Percentiles rank a stretch among this genome's conserved stretches.
These are phyloP conservation scores for Peromyscus maniculatus DNA, from an alignment of 2,113 vertebrate genomes.

Conservation along the genomic window DNA sequence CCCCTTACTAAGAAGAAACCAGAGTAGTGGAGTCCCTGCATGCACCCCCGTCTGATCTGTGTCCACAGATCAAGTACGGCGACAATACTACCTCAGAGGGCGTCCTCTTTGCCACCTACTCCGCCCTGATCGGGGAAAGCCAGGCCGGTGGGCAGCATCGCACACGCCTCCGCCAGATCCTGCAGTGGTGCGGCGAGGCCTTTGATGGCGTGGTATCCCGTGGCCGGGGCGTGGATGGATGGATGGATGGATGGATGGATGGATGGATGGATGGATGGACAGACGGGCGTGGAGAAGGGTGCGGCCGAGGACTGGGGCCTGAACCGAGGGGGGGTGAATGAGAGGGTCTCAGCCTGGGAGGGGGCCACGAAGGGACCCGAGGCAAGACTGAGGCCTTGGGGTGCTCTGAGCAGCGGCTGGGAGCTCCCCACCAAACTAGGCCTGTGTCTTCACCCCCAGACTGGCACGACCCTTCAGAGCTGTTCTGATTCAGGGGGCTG, in stretches of 20 bases:
- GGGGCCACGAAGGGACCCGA: not conserved
- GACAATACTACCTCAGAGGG: slow-evolving; percentile 99
- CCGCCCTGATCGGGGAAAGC: slow-evolving; percentile 98
- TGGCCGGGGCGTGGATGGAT: not conserved
- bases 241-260: not conserved
- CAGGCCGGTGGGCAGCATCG: slow-evolving; percentile 97
- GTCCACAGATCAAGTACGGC: slow-evolving; percentile 96
- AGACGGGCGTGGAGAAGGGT: not conserved
- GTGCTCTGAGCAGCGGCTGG: not conserved
- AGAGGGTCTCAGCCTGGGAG: not conserved
- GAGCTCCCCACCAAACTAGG: not conserved
- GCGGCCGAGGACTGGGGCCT: not conserved
- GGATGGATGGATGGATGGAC: not conserved
- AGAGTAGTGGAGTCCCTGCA: not conserved
- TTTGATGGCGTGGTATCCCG: slow-evolving; percentile 99
- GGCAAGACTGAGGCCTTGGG: not conserved
- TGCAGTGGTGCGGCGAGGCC: slow-evolving; percentile 96
- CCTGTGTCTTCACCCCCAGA: not conserved
- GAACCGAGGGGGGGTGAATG: not conserved
- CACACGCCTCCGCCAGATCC: slow-evolving; percentile 96
- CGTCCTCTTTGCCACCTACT: slow-evolving; percentile 98
- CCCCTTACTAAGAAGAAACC: no score
- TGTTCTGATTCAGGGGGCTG: not conserved
- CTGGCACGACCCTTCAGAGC: not conserved
- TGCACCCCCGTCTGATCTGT: accelerated